A percentile compares a stretch with the other conserved stretches of the same genome.
Conservation (phyloP, 2,888 invertebrate species). For the Pristionchus arcanus region DNA sequence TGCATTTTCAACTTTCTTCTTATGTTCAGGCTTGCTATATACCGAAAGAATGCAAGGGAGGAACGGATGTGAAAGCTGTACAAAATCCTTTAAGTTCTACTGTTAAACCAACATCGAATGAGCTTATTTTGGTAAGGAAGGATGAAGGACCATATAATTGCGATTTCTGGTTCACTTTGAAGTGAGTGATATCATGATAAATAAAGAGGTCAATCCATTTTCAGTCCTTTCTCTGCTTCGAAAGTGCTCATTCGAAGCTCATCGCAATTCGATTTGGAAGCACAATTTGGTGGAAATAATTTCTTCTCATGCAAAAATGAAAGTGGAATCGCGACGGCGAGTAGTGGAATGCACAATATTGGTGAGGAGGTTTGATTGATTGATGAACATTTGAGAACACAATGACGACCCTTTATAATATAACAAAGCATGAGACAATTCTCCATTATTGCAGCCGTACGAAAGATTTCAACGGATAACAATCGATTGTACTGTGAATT, state of each 20-base stretch:
- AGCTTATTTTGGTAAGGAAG: background rate
- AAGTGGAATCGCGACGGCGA: background rate
- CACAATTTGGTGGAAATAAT: background rate
- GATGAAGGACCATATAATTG: background rate
- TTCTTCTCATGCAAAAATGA: background rate
- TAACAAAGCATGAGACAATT: background rate
- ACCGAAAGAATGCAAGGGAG: background rate
- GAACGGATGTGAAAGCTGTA: background rate
- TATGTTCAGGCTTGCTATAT: background rate
- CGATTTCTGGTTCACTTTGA: conserved; percentile 26
- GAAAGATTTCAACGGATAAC: background rate
- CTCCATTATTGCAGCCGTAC: background rate
- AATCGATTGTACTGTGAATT: background rate
- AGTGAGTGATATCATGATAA: background rate
- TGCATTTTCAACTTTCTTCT: background rate
- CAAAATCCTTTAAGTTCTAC: no score
- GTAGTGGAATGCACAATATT: background rate
- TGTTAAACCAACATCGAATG: background rate
- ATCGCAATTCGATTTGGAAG: background rate
- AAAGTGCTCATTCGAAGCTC: background rate
- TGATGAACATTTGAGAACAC: background rate
- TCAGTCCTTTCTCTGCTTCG: background rate
- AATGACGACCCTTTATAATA: no score
- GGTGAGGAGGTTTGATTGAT: background rate
- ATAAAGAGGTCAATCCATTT: background rate